Percentiles rank a stretch among this genome's conserved stretches.
phyloP scores from a whole-genome alignment of 2,888 invertebrate genomes.

The Parelbella ahira region DNA sequence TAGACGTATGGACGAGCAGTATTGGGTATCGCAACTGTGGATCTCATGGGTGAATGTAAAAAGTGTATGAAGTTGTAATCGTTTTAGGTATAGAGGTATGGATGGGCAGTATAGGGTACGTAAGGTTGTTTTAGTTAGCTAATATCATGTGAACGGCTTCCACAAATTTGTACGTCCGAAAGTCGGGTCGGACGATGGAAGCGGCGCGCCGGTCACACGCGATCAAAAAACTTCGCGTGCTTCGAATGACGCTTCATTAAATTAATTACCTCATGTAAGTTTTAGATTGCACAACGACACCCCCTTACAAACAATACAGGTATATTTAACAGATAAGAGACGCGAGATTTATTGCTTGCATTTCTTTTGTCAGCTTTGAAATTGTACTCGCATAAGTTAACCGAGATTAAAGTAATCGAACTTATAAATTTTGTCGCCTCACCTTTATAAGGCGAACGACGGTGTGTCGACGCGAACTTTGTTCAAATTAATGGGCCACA shows the following conservation, averaged over 20 bases:
- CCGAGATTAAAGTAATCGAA: conserved; percentile 81
- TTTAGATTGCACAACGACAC: conserved; percentile 63
- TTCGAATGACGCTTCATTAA: conserved; percentile 64
- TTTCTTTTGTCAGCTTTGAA: conserved; percentile 81
- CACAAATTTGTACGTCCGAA: conserved; percentile 54
- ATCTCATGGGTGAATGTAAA: too few species aligned
- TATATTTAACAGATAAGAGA: conserved; percentile 72
- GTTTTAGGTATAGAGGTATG: too few species aligned
- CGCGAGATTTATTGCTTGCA: conserved; percentile 76
- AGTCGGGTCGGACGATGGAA: conserved; percentile 41
- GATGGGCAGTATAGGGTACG: too few species aligned
- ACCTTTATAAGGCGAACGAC: conserved; percentile 76
- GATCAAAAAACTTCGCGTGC: conserved; percentile 68
- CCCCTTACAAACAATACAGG: conserved; percentile 68
- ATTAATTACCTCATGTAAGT: conserved; percentile 75
- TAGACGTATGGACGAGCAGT: too few species aligned
- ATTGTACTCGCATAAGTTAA: conserved; percentile 81
- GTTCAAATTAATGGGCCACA: conserved; percentile 78
- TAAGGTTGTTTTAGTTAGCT: conserved; percentile 16
- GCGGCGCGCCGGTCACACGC: conserved; percentile 51
- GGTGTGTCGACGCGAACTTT: conserved; percentile 77
- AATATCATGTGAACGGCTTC: conserved; percentile 23
- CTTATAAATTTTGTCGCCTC: conserved; percentile 81
- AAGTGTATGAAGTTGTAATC: too few species aligned
- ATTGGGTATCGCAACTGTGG: too few species aligned